Evolutionary conservation across 2,113 vertebrate genomes (phyloP), one percentile per base, ranked within the genome.

Genomic region (Perca fluviatilis): DNA sequence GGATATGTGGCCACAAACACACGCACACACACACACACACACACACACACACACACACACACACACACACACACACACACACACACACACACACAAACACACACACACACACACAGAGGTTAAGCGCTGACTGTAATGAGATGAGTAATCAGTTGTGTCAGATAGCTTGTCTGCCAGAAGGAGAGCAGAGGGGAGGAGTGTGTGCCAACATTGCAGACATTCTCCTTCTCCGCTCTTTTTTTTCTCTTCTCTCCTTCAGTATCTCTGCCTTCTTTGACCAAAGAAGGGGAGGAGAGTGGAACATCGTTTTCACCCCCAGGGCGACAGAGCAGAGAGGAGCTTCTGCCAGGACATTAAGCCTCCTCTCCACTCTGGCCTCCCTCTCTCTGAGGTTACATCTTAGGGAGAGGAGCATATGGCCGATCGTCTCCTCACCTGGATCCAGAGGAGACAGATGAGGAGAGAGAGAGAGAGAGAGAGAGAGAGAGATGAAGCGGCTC

Each of bases 91-190:
- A 70, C 82, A 68, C 74, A 76, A 25, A 61, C 57, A 71, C 40
- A 69, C 70, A 77, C n/a, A 74, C 54, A 76, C 70, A 60, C 67
- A 18, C n/a, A 40, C 27, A 79, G 54, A 83, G 86, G 89, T 91
- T 91, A 93, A 92, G 80, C 70, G 21, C 62, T 85, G 85, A 77
- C 90, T 77, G 83, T 92, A 90, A 93, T 88, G 79, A 91, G 89
- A 92, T 91, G 89, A 89, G 87, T 93, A 93, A 93, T 94, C 90
- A 93, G 85, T 86, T 93, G 89, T 93, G 93, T 94, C 91, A 93
- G 86, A 91, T 84, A 82, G 79, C 86, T 90, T 87, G 67, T 82
- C 85, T 88, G 78, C 84, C 76, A 88, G 82, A 63, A 91, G 80
- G 79, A 85, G 83, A 81, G 30, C 15, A 74, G 77, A 83, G 8